phyloP scores from a whole-genome alignment of 2,888 invertebrate genomes.

The Heliconius ismenius region DNA sequence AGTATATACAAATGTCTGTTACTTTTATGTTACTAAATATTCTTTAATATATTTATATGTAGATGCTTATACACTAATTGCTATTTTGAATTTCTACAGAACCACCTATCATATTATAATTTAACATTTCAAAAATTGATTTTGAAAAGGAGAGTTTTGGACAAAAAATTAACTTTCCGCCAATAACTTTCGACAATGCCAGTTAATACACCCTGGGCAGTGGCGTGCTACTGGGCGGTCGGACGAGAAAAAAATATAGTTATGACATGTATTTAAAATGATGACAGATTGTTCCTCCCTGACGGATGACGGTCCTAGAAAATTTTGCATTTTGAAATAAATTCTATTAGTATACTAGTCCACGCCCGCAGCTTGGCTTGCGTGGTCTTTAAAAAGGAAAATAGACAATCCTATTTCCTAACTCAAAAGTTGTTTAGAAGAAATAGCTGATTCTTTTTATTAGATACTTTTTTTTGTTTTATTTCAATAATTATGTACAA shows the following conservation, averaged over 20 bases:
- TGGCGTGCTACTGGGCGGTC: conserved; percentile 72
- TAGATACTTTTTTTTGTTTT: too few species aligned
- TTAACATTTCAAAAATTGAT: too few species aligned
- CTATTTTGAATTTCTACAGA: neutral
- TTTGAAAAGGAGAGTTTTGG: conserved; percentile 38
- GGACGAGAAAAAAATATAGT: conserved; percentile 43
- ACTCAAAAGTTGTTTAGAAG: too few species aligned
- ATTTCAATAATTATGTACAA: too few species aligned
- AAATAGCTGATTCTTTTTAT: too few species aligned
- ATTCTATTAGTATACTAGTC: neutral
- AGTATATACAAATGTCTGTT: too few species aligned
- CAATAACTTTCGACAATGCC: conserved; percentile 66
- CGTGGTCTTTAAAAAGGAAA: too few species aligned
- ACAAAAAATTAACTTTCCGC: conserved; percentile 65
- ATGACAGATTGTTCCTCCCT: conserved; percentile 35
- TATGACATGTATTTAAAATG: conserved; percentile 37
- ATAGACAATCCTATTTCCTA: too few species aligned
- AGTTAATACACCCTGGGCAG: conserved; percentile 56
- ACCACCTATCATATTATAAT: neutral
- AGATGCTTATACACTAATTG: too few species aligned
- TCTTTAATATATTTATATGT: too few species aligned
- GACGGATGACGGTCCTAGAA: conserved; percentile 17
- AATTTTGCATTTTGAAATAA: conserved; percentile 15
- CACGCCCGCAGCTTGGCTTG: too few species aligned
- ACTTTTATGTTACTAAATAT: too few species aligned